Base-by-base conservation (phyloP, 2,888 invertebrate species). In the Clunio marinus region DNA sequence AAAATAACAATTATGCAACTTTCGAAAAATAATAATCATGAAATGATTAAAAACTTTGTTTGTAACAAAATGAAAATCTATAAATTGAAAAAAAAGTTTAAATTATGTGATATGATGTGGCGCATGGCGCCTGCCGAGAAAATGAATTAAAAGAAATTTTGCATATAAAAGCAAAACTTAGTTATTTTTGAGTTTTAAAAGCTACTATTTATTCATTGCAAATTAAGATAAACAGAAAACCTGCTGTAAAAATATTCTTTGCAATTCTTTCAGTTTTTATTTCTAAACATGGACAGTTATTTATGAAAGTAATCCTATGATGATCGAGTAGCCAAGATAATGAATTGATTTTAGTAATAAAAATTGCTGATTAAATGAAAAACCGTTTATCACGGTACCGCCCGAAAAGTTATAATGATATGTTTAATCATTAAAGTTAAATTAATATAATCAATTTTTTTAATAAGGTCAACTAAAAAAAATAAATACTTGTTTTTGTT, bases 391-490 rank as follows among this genome's bases (percentile, higher is more conserved):
- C 17, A n/a, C 4, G 51, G 51, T 51, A 20, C 51, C 17, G 51
- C 51, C 51, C 17, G 51, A 51, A 51, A 32, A 32, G 13, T 13
- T 32, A 32, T 32, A 32, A 32, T 32, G 35, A 8, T 32, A 32
- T n/a, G n/a, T n/a, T n/a, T n/a, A n/a, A n/a, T n/a, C n/a, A n/a
- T n/a, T n/a, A n/a, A n/a, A n/a, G n/a, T n/a, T n/a, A n/a, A n/a
- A n/a, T n/a, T n/a, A n/a, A n/a, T n/a, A n/a, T 51, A 51, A 51
- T 51, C 51, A 22, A 51, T 51, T 22, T 51, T 51, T 51, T 51
- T 51, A 51, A 22, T 51, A 20, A 51, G 51, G 17, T 51, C 22
- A 51, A 8, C 51, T 17, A 22, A 20, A 13, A 41, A 41, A 7
- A 32, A 32, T 41, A 41, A n/a, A 41, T 41, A 41, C 22, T 51